These are phyloP conservation scores for Oreonectes daqikongensis DNA, from an alignment of 2,797 vertebrate species.

Conservation along the genomic window DNA sequence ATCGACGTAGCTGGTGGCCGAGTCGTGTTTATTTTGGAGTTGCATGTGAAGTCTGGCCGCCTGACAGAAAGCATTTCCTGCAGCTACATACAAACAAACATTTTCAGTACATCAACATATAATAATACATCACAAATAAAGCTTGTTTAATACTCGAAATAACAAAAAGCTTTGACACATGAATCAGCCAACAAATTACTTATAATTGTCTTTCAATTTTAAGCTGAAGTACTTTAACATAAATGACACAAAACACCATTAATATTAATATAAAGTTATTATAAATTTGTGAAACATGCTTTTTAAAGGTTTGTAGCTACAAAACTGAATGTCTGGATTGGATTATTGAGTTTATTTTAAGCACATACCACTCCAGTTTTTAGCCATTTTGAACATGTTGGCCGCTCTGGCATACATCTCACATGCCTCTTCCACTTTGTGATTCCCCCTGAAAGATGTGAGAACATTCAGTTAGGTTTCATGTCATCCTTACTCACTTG, in stretches of 20 bases:
- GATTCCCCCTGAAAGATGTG: constrained; percentile 81
- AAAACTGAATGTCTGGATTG: too few relatives aligned
- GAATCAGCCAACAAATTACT: too few relatives aligned
- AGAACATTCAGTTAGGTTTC: neutral
- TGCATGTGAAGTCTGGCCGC: constrained; percentile 96
- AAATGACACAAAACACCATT: too few relatives aligned
- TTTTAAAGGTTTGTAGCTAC: too few relatives aligned
- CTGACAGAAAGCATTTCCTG: constrained; percentile 94
- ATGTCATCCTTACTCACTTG: neutral
- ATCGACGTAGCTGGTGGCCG: constrained; percentile 94
- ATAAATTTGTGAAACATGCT: too few relatives aligned
- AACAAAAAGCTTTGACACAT: too few relatives aligned
- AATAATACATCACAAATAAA: neutral
- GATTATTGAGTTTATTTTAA: constrained; percentile 10
- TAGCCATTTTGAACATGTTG: constrained; percentile 99
- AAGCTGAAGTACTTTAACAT: too few relatives aligned
- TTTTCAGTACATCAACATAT: neutral
- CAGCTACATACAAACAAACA: constrained; percentile 73
- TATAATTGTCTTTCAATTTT: too few relatives aligned
- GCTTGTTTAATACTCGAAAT: too few relatives aligned
- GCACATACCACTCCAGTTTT: constrained; percentile 94
- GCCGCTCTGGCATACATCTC: constrained; percentile 99
- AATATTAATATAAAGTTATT: too few relatives aligned
- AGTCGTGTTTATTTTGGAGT: constrained; percentile 97
- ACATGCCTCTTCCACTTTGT: constrained; percentile 95